phyloP scores from a whole-genome alignment of 2,797 vertebrate genomes.

The Etheostoma nigrum region DNA sequence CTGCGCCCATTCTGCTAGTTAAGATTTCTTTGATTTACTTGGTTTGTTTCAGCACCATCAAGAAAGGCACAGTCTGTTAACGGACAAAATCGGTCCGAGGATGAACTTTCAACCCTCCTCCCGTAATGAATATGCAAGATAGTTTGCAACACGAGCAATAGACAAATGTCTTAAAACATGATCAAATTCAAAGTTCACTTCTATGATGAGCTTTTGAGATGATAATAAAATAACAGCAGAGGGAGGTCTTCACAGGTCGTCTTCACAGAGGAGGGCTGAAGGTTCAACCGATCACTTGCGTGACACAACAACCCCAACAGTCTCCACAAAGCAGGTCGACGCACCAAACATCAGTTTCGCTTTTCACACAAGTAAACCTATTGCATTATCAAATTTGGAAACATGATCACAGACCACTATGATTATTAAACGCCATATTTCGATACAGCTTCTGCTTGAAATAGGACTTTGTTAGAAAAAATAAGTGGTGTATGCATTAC shows the following conservation, averaged over 20 bases:
- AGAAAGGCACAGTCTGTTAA: constrained; percentile 95
- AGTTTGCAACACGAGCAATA: constrained; percentile 27
- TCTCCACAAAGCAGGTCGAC: constrained; percentile 40
- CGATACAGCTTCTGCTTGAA: constrained; percentile 54
- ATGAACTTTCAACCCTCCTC: constrained; percentile 70
- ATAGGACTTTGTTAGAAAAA: constrained; percentile 82
- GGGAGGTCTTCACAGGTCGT: constrained; percentile 31
- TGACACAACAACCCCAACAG: constrained; percentile 30
- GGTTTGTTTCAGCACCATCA: constrained; percentile 91
- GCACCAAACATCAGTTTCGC: constrained; percentile 25
- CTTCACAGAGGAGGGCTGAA: constrained; percentile 50
- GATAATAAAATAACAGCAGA: constrained; percentile 34
- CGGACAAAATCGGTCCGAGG: constrained; percentile 69
- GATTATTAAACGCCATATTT: constrained; percentile 53
- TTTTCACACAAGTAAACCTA: constrained; percentile 68
- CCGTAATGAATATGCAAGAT: constrained; percentile 15
- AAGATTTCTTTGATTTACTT: constrained; percentile 78
- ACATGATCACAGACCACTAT: constrained; percentile 62
- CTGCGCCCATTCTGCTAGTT: constrained; percentile 80
- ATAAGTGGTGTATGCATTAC: constrained; percentile 81
- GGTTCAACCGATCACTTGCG: constrained; percentile 46
- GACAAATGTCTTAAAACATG: constrained; percentile 10
- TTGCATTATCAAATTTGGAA: constrained; percentile 76
- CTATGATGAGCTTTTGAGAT: constrained; percentile 45
- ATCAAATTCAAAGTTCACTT: constrained; percentile 18